Conservation (phyloP, 2,797 vertebrate species). For the Glossophaga mutica region DNA sequence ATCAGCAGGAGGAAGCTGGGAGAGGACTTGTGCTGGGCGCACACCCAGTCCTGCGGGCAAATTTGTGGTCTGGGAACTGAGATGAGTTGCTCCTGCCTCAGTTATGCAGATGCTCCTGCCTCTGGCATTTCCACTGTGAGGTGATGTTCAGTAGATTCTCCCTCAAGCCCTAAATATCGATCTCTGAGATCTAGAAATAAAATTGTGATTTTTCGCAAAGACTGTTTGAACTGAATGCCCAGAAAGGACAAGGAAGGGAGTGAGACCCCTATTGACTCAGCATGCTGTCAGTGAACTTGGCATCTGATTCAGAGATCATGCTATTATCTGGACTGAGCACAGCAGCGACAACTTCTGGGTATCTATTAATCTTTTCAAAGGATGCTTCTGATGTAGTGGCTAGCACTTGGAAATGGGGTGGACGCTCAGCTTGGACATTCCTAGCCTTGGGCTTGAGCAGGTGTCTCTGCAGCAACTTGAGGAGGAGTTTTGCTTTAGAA, state of each 20-base stretch:
- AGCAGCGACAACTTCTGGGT: not conserved
- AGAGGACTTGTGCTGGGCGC: rapidly evolving
- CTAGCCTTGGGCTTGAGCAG: not conserved
- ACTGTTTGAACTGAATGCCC: conserved; percentile 66
- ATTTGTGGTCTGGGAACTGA: conserved; percentile 39
- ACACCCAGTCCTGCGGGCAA: not conserved
- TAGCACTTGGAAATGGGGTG: not conserved
- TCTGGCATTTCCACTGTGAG: conserved; percentile 72
- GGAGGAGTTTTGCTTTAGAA: not conserved
- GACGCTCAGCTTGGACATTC: not conserved
- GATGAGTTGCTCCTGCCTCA: conserved; percentile 55
- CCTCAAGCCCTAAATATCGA: conserved; percentile 74
- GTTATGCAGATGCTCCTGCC: conserved; percentile 64
- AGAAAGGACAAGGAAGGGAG: conserved; percentile 63
- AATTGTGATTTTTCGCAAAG: conserved; percentile 68
- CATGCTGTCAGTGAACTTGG: conserved; percentile 43
- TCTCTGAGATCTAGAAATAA: conserved; percentile 75
- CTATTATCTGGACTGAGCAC: not conserved
- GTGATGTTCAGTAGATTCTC: conserved; percentile 70
- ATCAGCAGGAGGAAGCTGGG: not conserved
- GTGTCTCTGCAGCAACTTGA: not conserved
- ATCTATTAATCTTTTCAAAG: not conserved
- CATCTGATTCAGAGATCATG: not conserved
- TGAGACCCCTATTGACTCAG: conserved; percentile 7
- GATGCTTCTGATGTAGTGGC: not conserved